Conservation (phyloP, 2,888 invertebrate species). For the Ctenicera cuprea region DNA sequence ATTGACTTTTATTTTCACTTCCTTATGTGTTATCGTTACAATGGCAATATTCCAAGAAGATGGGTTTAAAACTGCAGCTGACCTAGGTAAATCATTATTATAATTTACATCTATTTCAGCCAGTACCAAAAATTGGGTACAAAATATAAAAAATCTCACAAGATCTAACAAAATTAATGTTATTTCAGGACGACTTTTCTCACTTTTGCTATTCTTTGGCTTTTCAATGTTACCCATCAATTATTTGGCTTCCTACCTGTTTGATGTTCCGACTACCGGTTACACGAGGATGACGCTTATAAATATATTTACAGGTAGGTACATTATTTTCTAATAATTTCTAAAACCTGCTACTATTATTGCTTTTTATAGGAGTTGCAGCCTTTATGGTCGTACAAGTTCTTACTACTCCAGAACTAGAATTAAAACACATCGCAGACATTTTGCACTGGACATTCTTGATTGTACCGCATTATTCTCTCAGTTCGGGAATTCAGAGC, state of each 20-base stretch:
- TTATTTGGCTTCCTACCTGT: constrained; percentile 81
- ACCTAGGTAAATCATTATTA: constrained; percentile 73
- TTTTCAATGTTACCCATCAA: constrained; percentile 83
- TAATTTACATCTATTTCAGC: too few relatives aligned
- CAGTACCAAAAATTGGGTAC: too few relatives aligned
- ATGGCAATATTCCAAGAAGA: constrained; percentile 80
- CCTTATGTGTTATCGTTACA: constrained; percentile 76
- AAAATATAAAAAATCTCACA: too few relatives aligned
- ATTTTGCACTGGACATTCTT: constrained; percentile 81
- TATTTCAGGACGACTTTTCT: constrained; percentile 77
- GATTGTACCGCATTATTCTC: constrained; percentile 82
- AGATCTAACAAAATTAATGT: neutral
- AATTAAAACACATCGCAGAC: constrained; percentile 76
- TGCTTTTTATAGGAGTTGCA: constrained; percentile 79
- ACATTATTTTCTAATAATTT: too few relatives aligned
- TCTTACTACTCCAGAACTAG: constrained; percentile 77
- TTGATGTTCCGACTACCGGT: constrained; percentile 84
- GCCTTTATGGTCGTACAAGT: constrained; percentile 83
- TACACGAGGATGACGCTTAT: constrained; percentile 83
- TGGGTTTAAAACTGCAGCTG: constrained; percentile 74
- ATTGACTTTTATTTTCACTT: constrained; percentile 77
- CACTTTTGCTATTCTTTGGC: constrained; percentile 82
- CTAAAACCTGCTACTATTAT: neutral
- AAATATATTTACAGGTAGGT: constrained; percentile 82
- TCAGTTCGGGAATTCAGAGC: constrained; percentile 73